Evolutionary conservation across 2,113 vertebrate species (phyloP), one percentile per base, ranked within the genome.

Genomic region (Cinclus mexicanus): DNA sequence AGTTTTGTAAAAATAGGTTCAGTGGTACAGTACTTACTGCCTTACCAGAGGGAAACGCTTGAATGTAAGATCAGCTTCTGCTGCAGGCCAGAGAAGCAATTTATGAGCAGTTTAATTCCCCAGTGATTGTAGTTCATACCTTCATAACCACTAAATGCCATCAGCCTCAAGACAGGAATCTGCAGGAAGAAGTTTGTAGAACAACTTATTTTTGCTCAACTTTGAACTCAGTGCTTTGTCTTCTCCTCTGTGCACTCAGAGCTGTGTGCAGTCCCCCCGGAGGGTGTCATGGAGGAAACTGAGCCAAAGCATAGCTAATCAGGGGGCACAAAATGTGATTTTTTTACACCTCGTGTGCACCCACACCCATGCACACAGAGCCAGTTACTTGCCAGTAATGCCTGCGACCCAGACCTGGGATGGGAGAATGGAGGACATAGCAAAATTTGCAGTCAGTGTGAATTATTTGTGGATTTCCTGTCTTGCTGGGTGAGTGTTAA

Each of bases 301-400:
- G 59, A 53, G 33, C 42, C 19, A 8, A 63, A 85, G 22, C 2
- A 3, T 42, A 35, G 24, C 70, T 87, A 19, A 70, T 41, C 14
- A 29, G 0, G 0, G 31, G 56, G 23, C 71, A 61, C 29, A 44
- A 33, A 42, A 42, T 0, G 0, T 28, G 47, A 17, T n/a, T 77
- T 55, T 35, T 79, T 78, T 77, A 42, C 26, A 20, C 33, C 23
- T 37, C 0, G 0, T 46, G 39, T 56, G 37, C 19, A 41, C 2
- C 0, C 28, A 53, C 24, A 23, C 2, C 3, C 11, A 2, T 2
- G 1, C 7, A 11, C 41, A 17, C 55, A 50, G 70, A 89, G 39
- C 9, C 29, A 11, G 7, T 24, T 52, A 47, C 41, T 56, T 83
- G 50, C 80, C 1, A 1, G 13, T 83, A 75, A 56, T 41, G 69